Percentiles rank a stretch among this genome's conserved stretches.
Evolutionary conservation across 2,888 invertebrate species (phyloP).

Genomic region (Amphimallon solstitiale): DNA sequence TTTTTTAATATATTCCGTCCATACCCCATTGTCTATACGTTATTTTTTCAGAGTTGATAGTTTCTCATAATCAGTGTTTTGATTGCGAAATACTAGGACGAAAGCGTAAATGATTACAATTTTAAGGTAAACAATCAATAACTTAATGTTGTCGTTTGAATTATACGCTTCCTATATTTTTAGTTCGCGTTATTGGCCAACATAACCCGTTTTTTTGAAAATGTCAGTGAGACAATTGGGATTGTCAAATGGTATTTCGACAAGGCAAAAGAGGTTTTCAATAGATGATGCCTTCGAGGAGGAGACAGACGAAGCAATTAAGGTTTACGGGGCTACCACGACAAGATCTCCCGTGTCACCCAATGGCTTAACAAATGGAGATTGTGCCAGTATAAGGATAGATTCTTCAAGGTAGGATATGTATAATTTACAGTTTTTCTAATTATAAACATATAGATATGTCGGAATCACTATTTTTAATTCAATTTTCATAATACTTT

Average conservation of each 20-base stretch:
- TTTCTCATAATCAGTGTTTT: neutral
- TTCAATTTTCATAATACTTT: no score
- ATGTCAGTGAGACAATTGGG: constrained; percentile 43
- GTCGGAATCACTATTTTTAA: no score
- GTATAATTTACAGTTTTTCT: neutral
- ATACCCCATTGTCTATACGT: constrained; percentile 18
- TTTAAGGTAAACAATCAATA: constrained; percentile 12
- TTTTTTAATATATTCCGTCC: neutral
- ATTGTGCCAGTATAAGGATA: constrained; percentile 59
- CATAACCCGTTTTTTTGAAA: constrained; percentile 25
- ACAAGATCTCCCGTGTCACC: constrained; percentile 66
- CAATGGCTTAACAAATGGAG: constrained; percentile 47
- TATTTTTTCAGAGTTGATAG: neutral
- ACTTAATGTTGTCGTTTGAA: neutral
- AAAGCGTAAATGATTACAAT: constrained; percentile 28
- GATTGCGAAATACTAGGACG: neutral
- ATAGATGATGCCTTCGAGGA: constrained; percentile 89
- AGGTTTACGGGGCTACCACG: constrained; percentile 80
- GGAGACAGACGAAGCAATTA: constrained; percentile 83
- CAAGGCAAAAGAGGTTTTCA: constrained; percentile 75
- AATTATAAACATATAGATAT: neutral
- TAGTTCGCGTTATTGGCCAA: constrained; percentile 25
- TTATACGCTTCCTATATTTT: neutral
- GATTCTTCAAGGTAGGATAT: constrained; percentile 56
- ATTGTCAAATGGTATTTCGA: constrained; percentile 52